These are phyloP conservation scores for Meteorus cinctellus DNA, from an alignment of 2,888 invertebrate species.

Conservation along the genomic window DNA sequence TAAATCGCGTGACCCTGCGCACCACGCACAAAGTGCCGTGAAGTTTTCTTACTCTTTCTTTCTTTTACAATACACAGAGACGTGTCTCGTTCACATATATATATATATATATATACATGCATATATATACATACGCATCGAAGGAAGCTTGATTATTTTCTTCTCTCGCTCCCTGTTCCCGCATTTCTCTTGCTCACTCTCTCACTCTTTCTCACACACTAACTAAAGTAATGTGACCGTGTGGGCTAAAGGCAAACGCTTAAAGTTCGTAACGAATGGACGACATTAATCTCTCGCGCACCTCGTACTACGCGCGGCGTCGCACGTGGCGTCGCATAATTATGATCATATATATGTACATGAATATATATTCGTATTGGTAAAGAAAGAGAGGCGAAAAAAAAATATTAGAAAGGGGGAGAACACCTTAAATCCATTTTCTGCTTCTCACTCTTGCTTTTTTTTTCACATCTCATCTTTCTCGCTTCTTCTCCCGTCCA, in stretches of 20 bases:
- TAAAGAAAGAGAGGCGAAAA: background rate
- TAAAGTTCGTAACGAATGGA: slow-evolving; percentile 50
- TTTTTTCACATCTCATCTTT: background rate
- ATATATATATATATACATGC: slow-evolving; percentile 16
- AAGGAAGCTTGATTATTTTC: slow-evolving; percentile 44
- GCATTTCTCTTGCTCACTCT: slow-evolving; percentile 10
- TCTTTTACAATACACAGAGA: slow-evolving; percentile 22
- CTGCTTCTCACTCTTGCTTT: slow-evolving; percentile 14
- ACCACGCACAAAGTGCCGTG: slow-evolving; percentile 50
- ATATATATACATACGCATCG: slow-evolving; percentile 31
- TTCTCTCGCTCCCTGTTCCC: slow-evolving; percentile 5
- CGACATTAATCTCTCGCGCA: slow-evolving; percentile 47
- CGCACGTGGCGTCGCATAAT: slow-evolving; percentile 46
- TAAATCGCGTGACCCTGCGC: slow-evolving; percentile 54
- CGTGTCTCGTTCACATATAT: slow-evolving; percentile 16
- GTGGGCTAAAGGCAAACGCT: slow-evolving; percentile 35
- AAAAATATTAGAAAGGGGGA: background rate
- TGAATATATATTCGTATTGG: slow-evolving; percentile 10
- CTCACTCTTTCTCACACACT: background rate
- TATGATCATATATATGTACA: slow-evolving; percentile 34
- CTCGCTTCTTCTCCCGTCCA: background rate
- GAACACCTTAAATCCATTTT: slow-evolving; percentile 42
- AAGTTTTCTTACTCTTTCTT: slow-evolving; percentile 38
- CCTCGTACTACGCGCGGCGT: slow-evolving; percentile 41
- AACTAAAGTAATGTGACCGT: slow-evolving; percentile 18